phyloP scores from a whole-genome alignment of 2,888 invertebrate species.

The Pecten maximus region DNA sequence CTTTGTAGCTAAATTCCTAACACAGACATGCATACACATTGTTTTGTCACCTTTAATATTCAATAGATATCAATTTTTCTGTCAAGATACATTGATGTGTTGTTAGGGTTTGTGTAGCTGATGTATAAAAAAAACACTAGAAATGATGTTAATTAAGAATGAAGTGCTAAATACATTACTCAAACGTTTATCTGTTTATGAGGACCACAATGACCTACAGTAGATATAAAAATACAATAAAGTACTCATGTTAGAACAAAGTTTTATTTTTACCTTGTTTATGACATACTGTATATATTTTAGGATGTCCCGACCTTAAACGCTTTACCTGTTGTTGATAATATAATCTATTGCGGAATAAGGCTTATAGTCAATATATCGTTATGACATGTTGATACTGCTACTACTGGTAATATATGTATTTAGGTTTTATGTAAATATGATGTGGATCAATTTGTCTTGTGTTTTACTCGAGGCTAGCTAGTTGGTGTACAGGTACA shows the following conservation, averaged over 20 bases:
- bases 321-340: not conserved
- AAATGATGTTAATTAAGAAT: not conserved
- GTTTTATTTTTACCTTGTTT: not conserved
- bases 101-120: not conserved
- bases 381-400: not conserved
- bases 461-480: not conserved
- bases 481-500: conserved; percentile 1
- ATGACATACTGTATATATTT: not conserved
- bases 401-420: not conserved
- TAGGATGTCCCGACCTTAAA: not conserved
- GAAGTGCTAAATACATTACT: not conserved
- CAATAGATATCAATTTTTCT: not conserved
- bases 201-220: not conserved
- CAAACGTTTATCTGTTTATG: not conserved
- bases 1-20: not conserved
- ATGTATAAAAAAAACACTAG: not conserved
- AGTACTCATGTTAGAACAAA: not conserved
- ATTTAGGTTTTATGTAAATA: conserved; percentile 33
- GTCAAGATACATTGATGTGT: not conserved
- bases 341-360: not conserved
- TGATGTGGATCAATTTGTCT: conserved; percentile 26
- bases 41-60: not conserved
- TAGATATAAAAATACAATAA: not conserved
- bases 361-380: not conserved
- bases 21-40: conserved; percentile 1